Evolutionary conservation across 2,797 vertebrate genomes (phyloP).

Genomic region (Alosa sapidissima): DNA sequence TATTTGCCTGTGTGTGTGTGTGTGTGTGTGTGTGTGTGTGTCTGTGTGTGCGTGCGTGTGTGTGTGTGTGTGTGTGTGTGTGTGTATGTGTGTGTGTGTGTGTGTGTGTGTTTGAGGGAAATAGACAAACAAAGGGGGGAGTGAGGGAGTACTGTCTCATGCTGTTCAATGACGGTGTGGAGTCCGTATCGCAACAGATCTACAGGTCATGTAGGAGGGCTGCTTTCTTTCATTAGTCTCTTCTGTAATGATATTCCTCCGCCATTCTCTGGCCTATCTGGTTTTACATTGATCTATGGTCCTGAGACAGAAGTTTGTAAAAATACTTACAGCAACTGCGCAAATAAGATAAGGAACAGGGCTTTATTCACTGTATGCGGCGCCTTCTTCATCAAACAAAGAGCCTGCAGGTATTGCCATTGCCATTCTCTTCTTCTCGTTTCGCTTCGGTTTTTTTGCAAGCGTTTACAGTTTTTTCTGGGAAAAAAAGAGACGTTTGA

Average conservation of each 20-base stretch:
- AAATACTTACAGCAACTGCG: constrained; percentile 78
- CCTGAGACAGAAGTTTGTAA: constrained; percentile 66
- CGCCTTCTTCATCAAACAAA: constrained; percentile 65
- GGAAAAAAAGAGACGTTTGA: constrained; percentile 51
- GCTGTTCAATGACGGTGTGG: constrained; percentile 55
- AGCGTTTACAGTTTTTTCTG: constrained; percentile 64
- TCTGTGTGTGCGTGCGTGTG: constrained; percentile 2
- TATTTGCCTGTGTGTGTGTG: neutral
- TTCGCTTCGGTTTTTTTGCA: constrained; percentile 49
- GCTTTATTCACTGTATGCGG: constrained; percentile 70
- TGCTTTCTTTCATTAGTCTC: constrained; percentile 76
- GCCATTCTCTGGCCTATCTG: constrained; percentile 70
- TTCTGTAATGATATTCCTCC: constrained; percentile 64
- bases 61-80: constrained; percentile 30
- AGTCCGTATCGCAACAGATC: constrained; percentile 70
- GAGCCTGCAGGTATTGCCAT: constrained; percentile 41
- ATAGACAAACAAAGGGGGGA: neutral
- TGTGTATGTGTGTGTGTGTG: constrained; percentile 35
- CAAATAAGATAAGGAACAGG: constrained; percentile 76
- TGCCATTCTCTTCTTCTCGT: constrained; percentile 27
- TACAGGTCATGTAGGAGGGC: constrained; percentile 73
- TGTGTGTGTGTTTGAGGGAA: constrained; percentile 43
- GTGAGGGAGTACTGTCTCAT: constrained; percentile 1
- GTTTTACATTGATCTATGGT: constrained; percentile 78
- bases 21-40: neutral